Conservation (phyloP, 2,797 vertebrate species). For the Corythornis leucogaster region DNA sequence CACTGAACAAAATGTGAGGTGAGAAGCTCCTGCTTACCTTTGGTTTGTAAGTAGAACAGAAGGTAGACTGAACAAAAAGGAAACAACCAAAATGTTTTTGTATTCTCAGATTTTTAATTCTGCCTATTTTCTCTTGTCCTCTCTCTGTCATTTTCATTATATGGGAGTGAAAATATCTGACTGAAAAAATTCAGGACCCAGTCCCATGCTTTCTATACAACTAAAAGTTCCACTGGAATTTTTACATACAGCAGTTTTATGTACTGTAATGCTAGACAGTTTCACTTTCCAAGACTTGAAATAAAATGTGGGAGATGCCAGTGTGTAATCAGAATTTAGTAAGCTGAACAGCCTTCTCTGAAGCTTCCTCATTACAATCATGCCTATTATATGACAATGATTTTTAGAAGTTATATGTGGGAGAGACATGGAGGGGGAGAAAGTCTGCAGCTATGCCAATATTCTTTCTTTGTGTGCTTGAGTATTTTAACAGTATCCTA, state of each 20-base stretch:
- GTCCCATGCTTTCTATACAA: background rate
- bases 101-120: background rate
- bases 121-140: background rate
- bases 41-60: background rate
- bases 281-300: background rate
- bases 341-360: background rate
- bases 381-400: background rate
- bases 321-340: background rate
- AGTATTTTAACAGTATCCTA: slow-evolving; percentile 2
- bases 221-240: background rate
- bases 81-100: background rate
- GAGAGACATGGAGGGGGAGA: background rate
- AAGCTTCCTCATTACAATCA: background rate
- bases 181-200: rapidly evolving
- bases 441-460: background rate
- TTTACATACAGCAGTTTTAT: background rate
- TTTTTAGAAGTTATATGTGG: background rate
- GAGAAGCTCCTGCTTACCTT: background rate
- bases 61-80: background rate
- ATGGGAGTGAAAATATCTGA: background rate
- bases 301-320: background rate
- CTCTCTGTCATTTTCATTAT: background rate
- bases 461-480: background rate
- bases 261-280: background rate
- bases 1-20: background rate